A percentile compares a stretch with the other conserved stretches of the same genome.
Evolutionary conservation across 2,113 vertebrate species (phyloP).

Genomic region (Anser brachyrhynchus): DNA sequence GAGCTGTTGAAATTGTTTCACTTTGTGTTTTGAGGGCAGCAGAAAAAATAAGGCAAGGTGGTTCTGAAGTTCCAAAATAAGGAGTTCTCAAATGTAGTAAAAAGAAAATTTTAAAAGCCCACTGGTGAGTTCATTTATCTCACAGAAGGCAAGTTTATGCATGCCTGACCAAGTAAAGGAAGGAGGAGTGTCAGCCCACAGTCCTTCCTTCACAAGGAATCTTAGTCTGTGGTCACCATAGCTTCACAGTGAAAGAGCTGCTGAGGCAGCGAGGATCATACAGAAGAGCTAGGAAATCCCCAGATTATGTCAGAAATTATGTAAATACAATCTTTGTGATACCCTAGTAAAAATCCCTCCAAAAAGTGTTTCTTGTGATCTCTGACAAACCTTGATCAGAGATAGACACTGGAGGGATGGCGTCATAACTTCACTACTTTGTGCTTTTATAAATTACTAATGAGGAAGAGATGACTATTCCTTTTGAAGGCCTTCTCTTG

Average conservation of each 20-base stretch:
- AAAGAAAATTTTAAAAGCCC: background rate
- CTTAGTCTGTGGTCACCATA: background rate
- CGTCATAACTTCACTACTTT: background rate
- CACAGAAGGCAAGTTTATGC: background rate
- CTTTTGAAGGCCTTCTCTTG: background rate
- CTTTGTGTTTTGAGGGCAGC: background rate
- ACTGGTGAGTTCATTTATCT: background rate
- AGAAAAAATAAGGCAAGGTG: background rate
- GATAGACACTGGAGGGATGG: background rate
- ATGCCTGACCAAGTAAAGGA: background rate
- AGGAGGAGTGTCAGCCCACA: background rate
- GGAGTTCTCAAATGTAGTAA: background rate
- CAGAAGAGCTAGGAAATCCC: background rate
- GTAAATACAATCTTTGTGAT: background rate
- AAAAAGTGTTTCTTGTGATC: background rate
- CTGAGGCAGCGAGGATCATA: background rate
- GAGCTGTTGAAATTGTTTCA: background rate
- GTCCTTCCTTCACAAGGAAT: background rate
- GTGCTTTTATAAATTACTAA: background rate
- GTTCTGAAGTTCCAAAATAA: background rate
- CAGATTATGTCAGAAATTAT: background rate
- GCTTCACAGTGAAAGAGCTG: background rate
- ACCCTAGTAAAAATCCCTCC: background rate
- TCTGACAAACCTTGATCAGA: background rate
- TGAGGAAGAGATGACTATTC: background rate